These are phyloP conservation scores for Lasioglossum baleicum DNA, from an alignment of 1,140 invertebrate species.

Conservation along the genomic window DNA sequence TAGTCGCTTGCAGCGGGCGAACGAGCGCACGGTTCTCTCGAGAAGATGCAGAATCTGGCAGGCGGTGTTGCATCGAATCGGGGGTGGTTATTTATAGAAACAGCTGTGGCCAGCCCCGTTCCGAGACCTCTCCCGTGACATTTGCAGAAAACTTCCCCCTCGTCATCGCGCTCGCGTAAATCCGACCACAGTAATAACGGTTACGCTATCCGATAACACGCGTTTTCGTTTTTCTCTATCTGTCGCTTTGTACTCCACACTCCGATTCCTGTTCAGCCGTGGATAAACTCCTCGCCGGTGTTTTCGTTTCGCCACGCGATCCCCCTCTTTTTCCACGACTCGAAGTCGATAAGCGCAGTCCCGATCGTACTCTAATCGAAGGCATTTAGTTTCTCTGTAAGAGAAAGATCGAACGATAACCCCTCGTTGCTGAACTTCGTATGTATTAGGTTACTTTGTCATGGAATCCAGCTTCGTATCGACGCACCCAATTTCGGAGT, in stretches of 20 bases:
- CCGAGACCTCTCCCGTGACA: slow-evolving; percentile 60
- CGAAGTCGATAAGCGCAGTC: slow-evolving; percentile 21
- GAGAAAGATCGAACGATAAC: slow-evolving; percentile 57
- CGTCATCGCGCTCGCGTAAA: slow-evolving; percentile 52
- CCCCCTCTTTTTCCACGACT: slow-evolving; percentile 7
- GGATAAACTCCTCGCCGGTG: background rate
- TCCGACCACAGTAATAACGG: slow-evolving; percentile 58
- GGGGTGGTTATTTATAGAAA: slow-evolving; percentile 74
- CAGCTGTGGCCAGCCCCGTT: slow-evolving; percentile 70
- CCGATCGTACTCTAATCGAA: slow-evolving; percentile 51
- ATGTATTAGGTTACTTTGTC: slow-evolving; percentile 51
- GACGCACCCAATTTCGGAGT: slow-evolving; percentile 36
- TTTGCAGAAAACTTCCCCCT: slow-evolving; percentile 67
- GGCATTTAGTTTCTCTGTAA: slow-evolving; percentile 55
- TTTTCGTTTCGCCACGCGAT: background rate
- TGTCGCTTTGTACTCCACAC: slow-evolving; percentile 1
- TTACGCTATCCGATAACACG: slow-evolving; percentile 52
- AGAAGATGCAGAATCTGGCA: slow-evolving; percentile 70
- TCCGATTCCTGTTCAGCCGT: too few species aligned
- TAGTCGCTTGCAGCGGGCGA: too few species aligned
- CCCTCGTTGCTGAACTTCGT: slow-evolving; percentile 56
- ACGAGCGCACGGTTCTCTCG: slow-evolving; percentile 48
- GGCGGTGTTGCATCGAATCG: slow-evolving; percentile 76
- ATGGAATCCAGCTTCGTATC: background rate
- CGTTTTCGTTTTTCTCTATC: slow-evolving; percentile 4